phyloP scores from a whole-genome alignment of 2,888 invertebrate genomes.

The Omphaloscelis lunosa region DNA sequence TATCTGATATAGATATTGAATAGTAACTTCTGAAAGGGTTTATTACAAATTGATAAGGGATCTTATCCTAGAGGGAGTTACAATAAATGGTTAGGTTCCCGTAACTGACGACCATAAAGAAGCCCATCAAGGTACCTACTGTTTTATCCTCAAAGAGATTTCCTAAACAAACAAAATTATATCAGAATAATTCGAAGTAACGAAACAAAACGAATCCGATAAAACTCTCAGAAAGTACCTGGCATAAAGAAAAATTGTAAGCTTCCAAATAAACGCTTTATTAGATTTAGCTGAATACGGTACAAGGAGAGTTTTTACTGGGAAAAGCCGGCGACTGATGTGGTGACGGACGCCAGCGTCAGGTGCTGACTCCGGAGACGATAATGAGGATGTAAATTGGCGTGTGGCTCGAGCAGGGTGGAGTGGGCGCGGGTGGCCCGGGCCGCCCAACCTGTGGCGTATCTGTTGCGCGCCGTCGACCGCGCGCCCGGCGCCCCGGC shows the following conservation, averaged over 20 bases:
- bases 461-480: slow-evolving; percentile 88
- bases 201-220: slow-evolving; percentile 66
- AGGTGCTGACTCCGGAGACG: slow-evolving; percentile 79
- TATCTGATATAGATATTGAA: slow-evolving; percentile 25
- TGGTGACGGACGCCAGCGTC: slow-evolving; percentile 68
- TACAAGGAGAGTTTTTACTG: slow-evolving; percentile 50
- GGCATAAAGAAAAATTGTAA: slow-evolving; percentile 64
- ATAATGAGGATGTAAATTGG: slow-evolving; percentile 88
- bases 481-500: slow-evolving; percentile 66
- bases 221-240: slow-evolving; percentile 55
- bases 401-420: slow-evolving; percentile 72
- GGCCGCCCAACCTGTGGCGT: slow-evolving; percentile 90
- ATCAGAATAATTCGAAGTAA: slow-evolving; percentile 61
- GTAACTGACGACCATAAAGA: slow-evolving; percentile 17
- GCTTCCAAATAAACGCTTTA: slow-evolving; percentile 64
- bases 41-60: slow-evolving; percentile 13
- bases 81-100: slow-evolving; percentile 20
- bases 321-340: slow-evolving; percentile 62
- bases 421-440: slow-evolving; percentile 77
- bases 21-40: slow-evolving; percentile 13
- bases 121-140: not conserved
- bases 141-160: slow-evolving; percentile 50
- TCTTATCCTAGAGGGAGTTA: not conserved
- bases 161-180: slow-evolving; percentile 57
- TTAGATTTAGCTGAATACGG: slow-evolving; percentile 62